Evolutionary conservation across 2,888 invertebrate species (phyloP).

Genomic region (Drosophila recens): DNA sequence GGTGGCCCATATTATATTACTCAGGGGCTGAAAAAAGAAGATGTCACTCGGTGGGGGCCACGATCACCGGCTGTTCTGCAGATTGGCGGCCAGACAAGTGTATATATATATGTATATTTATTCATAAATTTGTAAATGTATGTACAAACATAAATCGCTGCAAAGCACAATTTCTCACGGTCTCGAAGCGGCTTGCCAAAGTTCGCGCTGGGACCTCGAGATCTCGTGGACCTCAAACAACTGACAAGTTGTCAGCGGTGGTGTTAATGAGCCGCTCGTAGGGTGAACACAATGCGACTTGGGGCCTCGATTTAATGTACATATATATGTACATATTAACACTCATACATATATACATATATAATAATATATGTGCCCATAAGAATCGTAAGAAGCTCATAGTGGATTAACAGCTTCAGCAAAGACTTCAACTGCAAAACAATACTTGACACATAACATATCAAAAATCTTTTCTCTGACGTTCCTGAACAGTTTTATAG

Average conservation of each 20-base stretch:
- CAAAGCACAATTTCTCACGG: conserved; percentile 61
- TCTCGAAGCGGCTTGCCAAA: conserved; percentile 38
- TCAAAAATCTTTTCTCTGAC: background rate
- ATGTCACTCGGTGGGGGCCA: conserved; percentile 51
- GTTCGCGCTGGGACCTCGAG: conserved; percentile 24
- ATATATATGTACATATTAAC: no score
- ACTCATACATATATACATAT: background rate
- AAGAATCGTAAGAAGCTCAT: background rate
- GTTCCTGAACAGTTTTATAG: background rate
- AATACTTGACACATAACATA: background rate
- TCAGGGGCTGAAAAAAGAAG: conserved; percentile 2
- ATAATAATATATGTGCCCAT: background rate
- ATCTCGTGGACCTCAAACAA: conserved; percentile 6
- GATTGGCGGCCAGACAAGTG: conserved; percentile 33
- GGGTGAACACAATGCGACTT: conserved; percentile 22
- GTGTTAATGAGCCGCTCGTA: conserved; percentile 59
- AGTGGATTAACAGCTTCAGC: conserved; percentile 18
- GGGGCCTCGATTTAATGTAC: background rate
- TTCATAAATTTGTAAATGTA: background rate
- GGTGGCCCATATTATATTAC: conserved; percentile 46
- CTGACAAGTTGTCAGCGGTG: conserved; percentile 65
- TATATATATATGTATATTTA: background rate
- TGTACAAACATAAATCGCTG: conserved; percentile 4
- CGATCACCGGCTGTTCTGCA: conserved; percentile 50
- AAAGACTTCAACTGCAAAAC: conserved; percentile 1